Conservation (phyloP, 2,797 vertebrate species). For the Enteromius fasciolatus region DNA sequence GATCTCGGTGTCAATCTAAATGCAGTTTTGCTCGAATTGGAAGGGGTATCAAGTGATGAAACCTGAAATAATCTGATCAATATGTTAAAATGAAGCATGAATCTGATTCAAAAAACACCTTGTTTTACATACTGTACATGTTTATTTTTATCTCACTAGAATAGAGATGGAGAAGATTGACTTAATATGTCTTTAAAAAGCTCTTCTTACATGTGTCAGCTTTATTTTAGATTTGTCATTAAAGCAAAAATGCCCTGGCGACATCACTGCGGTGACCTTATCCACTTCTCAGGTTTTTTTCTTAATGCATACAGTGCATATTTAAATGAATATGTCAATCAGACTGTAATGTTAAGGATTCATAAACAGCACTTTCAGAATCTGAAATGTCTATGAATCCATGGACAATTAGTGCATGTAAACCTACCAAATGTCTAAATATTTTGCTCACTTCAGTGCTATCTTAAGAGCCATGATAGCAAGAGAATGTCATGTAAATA, state of each 20-base stretch:
- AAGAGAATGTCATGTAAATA: not conserved
- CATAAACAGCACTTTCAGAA: not conserved
- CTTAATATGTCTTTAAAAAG: not conserved
- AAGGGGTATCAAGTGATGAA: not conserved
- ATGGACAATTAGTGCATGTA: not conserved
- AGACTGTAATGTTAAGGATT: not conserved
- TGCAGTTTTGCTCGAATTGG: not conserved
- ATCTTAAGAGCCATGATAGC: not conserved
- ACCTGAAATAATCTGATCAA: conserved; percentile 1
- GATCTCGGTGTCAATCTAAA: not conserved
- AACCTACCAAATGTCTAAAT: not conserved
- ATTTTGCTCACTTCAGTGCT: not conserved
- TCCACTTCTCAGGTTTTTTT: not conserved
- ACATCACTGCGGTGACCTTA: not conserved
- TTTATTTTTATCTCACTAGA: not conserved
- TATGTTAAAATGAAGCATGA: not conserved
- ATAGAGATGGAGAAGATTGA: not conserved
- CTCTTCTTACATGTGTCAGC: not conserved
- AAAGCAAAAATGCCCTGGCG: not conserved
- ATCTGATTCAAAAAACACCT: not conserved
- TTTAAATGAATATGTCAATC: not conserved
- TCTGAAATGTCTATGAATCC: not conserved
- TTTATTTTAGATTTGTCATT: not conserved
- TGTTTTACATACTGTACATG: not conserved
- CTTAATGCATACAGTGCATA: not conserved